These are phyloP conservation scores for Rhaphigaster nebulosa DNA, from an alignment of 2,888 invertebrate genomes.

Conservation along the genomic window DNA sequence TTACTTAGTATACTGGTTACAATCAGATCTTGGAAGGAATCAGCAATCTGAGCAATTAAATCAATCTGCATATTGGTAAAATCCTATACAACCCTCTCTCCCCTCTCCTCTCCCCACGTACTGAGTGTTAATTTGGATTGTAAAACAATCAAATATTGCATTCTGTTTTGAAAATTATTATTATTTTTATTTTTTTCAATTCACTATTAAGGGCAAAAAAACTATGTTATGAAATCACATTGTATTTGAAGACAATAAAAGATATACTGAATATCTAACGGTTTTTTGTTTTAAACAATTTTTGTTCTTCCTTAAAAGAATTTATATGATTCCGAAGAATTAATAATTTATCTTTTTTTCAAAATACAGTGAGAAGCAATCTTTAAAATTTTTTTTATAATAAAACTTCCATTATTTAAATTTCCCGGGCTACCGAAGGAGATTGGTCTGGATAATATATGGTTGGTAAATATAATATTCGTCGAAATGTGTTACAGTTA, in stretches of 20 bases:
- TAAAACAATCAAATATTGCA: too few species aligned
- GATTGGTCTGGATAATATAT: background rate
- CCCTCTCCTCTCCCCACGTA: too few species aligned
- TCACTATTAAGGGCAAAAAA: background rate
- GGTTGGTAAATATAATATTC: background rate
- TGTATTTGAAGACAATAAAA: background rate
- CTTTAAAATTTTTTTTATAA: background rate
- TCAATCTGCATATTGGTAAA: too few species aligned
- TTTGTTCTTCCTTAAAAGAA: background rate
- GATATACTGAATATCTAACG: too few species aligned
- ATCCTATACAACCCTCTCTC: too few species aligned
- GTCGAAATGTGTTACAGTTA: background rate
- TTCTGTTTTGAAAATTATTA: too few species aligned
- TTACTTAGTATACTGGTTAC: too few species aligned
- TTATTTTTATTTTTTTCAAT: background rate
- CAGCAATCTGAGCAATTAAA: too few species aligned
- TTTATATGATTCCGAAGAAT: background rate
- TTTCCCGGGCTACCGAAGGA: background rate
- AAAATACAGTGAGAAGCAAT: background rate
- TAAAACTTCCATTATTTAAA: background rate
- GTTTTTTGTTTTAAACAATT: too few species aligned
- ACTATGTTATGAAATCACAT: background rate
- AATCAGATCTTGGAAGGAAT: too few species aligned
- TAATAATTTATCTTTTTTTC: background rate
- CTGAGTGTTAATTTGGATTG: too few species aligned